A percentile compares a stretch with the other conserved stretches of the same genome.
phyloP scores from a whole-genome alignment of 2,113 vertebrate species.

The Bubo bubo region DNA sequence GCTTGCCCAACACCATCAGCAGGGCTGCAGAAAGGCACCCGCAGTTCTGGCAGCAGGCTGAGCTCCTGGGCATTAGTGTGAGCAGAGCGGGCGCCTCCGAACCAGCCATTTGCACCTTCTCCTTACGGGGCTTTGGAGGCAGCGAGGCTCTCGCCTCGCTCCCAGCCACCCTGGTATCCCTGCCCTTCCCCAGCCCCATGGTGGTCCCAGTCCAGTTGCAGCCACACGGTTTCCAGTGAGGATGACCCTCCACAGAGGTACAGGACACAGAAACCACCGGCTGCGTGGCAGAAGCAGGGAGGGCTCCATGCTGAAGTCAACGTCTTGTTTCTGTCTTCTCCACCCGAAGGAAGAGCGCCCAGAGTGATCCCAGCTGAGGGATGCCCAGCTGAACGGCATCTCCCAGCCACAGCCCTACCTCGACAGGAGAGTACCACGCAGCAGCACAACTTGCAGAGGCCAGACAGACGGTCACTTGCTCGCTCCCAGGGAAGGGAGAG shows the following conservation, averaged over 20 bases:
- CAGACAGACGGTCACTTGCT: accelerated
- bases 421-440: accelerated
- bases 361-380: accelerated
- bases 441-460: accelerated
- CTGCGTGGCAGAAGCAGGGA: not conserved
- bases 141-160: not conserved
- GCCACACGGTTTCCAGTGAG: slow-evolving; percentile 12
- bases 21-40: not conserved
- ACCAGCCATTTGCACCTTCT: not conserved
- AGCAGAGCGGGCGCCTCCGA: not conserved
- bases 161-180: not conserved
- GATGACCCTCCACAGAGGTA: not conserved
- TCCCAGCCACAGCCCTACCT: not conserved
- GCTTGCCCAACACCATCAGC: accelerated
- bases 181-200: accelerated
- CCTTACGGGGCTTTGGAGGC: not conserved
- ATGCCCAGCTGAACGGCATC: not conserved
- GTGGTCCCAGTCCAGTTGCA: not conserved
- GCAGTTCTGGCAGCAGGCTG: accelerated
- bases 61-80: not conserved
- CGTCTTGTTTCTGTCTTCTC: not conserved
- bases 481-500: not conserved
- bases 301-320: not conserved
- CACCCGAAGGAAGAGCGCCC: not conserved
- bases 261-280: not conserved